Conservation (phyloP, 2,113 vertebrate genomes). For the Megaceryle maxima region DNA sequence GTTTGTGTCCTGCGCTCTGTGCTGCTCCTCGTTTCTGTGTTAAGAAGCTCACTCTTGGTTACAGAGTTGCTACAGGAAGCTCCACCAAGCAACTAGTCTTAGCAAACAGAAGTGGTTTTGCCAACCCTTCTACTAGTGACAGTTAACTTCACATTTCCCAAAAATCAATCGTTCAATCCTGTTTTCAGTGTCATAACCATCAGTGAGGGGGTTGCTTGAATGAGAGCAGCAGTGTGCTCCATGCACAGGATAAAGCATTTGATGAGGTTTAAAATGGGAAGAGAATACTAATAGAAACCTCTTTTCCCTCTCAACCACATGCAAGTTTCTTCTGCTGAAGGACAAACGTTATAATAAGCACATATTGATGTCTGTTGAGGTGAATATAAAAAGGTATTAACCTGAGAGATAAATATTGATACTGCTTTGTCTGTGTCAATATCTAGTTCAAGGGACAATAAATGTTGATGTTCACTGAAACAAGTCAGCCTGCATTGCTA, state of each 20-base stretch:
- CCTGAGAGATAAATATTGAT: conserved; percentile 60
- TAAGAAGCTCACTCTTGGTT: background rate
- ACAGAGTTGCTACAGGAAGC: background rate
- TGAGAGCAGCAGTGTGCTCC: background rate
- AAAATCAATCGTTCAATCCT: background rate
- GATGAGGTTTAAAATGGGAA: background rate
- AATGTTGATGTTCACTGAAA: conserved; percentile 35
- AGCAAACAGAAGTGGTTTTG: background rate
- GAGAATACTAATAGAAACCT: background rate
- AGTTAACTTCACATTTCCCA: background rate
- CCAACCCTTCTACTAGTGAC: background rate
- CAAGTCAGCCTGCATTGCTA: background rate
- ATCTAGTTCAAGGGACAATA: conserved; percentile 57
- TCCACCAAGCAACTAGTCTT: background rate
- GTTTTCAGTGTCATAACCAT: background rate
- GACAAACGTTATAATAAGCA: conserved; percentile 40
- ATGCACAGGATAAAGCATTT: background rate
- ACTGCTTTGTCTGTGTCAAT: conserved; percentile 52
- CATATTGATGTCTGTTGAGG: conserved; percentile 53
- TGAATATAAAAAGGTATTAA: conserved; percentile 56
- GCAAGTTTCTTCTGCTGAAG: conserved; percentile 37
- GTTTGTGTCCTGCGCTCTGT: accelerated
- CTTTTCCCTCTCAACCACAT: background rate
- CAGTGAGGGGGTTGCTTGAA: background rate
- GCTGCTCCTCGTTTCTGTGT: accelerated